Evolutionary conservation across 2,888 invertebrate species (phyloP).

Genomic region (Auanema sp.): DNA sequence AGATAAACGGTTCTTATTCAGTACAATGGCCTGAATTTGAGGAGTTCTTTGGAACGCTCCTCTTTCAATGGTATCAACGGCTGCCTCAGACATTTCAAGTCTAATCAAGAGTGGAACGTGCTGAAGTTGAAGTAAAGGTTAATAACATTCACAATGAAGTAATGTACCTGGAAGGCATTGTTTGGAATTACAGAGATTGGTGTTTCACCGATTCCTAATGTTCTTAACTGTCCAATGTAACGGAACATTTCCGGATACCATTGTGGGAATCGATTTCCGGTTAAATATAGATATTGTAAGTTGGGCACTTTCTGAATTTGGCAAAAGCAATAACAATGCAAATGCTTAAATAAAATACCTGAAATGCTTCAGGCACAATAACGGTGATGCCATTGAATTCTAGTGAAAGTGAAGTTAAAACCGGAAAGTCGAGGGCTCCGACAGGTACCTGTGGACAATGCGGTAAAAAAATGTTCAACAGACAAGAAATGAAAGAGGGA

Average conservation of each 20-base stretch:
- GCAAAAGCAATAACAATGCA: neutral
- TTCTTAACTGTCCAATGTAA: conserved; percentile 56
- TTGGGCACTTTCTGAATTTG: conserved; percentile 53
- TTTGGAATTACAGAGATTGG: conserved; percentile 62
- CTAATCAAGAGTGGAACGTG: conserved; percentile 62
- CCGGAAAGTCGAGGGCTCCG: conserved; percentile 62
- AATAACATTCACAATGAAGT: neutral
- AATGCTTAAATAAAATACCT: conserved; percentile 21
- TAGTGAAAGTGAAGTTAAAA: conserved; percentile 61
- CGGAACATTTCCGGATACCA: conserved; percentile 64
- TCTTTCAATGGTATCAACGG: conserved; percentile 61
- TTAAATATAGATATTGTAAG: conserved; percentile 63
- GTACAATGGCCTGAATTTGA: conserved; percentile 62
- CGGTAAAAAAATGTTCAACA: conserved; percentile 12
- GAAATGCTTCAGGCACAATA: conserved; percentile 62
- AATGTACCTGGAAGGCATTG: conserved; percentile 58
- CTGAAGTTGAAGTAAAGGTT: conserved; percentile 33
- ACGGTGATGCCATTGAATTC: conserved; percentile 63
- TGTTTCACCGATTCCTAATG: conserved; percentile 63
- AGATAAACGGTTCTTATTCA: conserved; percentile 63
- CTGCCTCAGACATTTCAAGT: conserved; percentile 64
- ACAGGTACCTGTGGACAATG: conserved; percentile 51
- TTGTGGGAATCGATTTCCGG: conserved; percentile 62
- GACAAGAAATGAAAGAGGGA: conserved; percentile 3
- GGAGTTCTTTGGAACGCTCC: conserved; percentile 63